Base-by-base conservation (phyloP, 1,140 invertebrate species). In the Saccostrea glomerata region DNA sequence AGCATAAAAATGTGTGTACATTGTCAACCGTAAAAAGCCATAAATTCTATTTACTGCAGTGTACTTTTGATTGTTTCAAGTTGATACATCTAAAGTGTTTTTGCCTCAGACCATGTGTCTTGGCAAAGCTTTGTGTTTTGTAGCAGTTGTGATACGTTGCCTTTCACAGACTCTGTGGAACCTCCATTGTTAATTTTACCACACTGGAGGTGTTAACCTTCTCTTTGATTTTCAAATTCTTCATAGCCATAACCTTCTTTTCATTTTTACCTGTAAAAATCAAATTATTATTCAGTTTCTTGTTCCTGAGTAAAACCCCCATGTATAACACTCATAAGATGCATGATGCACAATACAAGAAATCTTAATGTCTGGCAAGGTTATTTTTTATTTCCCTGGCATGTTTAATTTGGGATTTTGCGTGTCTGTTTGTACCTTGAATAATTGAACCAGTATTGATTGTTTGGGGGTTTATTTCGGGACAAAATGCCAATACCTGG, bases 321-420 rank as follows among this genome's bases (percentile, higher is more conserved):
- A 77, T 7, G 47, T 9, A 47, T 4, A 3, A 15, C 30, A 36
- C 11, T 77, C 70, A 15, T 77, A 36, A 77, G 25, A 36, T 77
- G 70, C 25, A 77, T 77, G 70, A 77, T 77, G 70, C 25, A 25
- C 70, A 77, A 77, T 30, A 23, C 15, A 36, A 73, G 70, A 73
- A 73, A 73, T 30, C 25, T 77, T 77, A 11, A 77, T 77, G 70
- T 30, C 15, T 30, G 13, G 11, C 9, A 13, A 77, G 6, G 17
- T 20, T 66, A 20, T 20, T 66, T 66, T 77, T 30, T 77, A 36
- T 77, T 11, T 77, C 25, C 7, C 11, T 36, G 70, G 25, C 70
- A 77, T 77, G 70, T 77, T 77, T 77, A 77, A 77, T 77, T 77
- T 77, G 70, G 70, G 70, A 77, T 77, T 77, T 77, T 77, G 70